A percentile compares a stretch with the other conserved stretches of the same genome.
These are phyloP conservation scores for Dryomyza anilis DNA, from an alignment of 2,888 invertebrate species.

Conservation along the genomic window DNA sequence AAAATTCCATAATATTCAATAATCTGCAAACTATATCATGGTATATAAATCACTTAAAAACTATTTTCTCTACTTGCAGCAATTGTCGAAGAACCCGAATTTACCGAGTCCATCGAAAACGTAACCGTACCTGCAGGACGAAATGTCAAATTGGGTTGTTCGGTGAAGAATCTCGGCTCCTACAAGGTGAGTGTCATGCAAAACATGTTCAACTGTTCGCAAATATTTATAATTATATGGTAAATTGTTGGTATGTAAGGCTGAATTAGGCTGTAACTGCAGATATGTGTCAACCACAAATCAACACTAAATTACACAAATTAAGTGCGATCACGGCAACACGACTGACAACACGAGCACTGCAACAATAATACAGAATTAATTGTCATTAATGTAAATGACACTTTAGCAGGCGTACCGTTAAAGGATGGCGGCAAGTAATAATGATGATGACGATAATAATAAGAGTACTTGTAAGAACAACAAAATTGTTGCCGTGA, in stretches of 20 bases:
- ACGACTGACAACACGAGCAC: not conserved
- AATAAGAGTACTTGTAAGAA: not conserved
- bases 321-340: conserved; percentile 12
- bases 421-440: not conserved
- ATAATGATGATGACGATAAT: not conserved
- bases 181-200: conserved; percentile 75
- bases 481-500: conserved; percentile 4
- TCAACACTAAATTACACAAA: conserved; percentile 8
- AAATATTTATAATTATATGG: not conserved
- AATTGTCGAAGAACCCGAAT: conserved; percentile 84
- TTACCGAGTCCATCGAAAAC: conserved; percentile 88
- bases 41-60: too few relatives aligned
- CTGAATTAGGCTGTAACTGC: not conserved
- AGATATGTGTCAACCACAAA: not conserved
- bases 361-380: not conserved
- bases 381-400: conserved; percentile 13
- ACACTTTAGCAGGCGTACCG: not conserved
- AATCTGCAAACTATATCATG: too few relatives aligned
- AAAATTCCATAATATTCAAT: too few relatives aligned
- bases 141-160: conserved; percentile 86
- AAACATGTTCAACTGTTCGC: not conserved
- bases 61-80: conserved; percentile 68
- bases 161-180: conserved; percentile 87
- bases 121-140: conserved; percentile 83
- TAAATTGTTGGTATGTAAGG: not conserved